Evolutionary conservation across 2,797 vertebrate species (phyloP).

Genomic region (Amblyopsis hoosieri): DNA sequence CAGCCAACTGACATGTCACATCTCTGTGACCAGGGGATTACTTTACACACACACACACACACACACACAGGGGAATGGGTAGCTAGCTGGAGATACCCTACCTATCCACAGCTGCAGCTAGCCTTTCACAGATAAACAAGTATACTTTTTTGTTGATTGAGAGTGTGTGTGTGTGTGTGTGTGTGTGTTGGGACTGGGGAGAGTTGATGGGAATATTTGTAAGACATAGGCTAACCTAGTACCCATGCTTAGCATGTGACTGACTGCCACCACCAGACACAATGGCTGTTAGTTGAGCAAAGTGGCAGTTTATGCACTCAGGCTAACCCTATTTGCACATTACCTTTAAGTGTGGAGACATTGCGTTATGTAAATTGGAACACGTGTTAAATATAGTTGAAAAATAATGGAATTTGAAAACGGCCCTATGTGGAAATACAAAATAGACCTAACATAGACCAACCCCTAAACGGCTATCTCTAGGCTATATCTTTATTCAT

Average conservation of each 20-base stretch:
- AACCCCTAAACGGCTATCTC: no score
- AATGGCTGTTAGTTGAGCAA: conserved; percentile 41
- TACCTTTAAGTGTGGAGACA: no score
- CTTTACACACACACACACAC: conserved; percentile 7
- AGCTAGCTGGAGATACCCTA: conserved; percentile 35
- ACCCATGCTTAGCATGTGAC: conserved; percentile 66
- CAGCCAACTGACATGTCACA: conserved; percentile 73
- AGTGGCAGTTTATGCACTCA: conserved; percentile 16
- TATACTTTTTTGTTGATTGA: conserved; percentile 8
- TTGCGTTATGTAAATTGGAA: no score
- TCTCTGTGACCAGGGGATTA: conserved; percentile 50
- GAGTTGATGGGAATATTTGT: conserved; percentile 66
- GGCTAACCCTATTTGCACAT: no score
- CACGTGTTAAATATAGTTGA: no score
- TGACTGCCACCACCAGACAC: conserved; percentile 59
- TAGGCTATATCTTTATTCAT: no score
- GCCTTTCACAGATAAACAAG: conserved; percentile 5
- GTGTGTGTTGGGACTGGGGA: conserved; percentile 28
- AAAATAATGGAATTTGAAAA: no score
- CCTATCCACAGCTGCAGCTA: conserved; percentile 50
- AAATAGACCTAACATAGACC: no score
- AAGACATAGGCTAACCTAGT: conserved; percentile 54
- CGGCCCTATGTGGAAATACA: no score
- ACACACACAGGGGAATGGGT: conserved; percentile 4
- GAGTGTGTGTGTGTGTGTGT: conserved; percentile 4